A percentile compares a stretch with the other conserved stretches of the same genome.
phyloP scores from a whole-genome alignment of 2,113 vertebrate genomes.

The Ptilonorhynchus violaceus region DNA sequence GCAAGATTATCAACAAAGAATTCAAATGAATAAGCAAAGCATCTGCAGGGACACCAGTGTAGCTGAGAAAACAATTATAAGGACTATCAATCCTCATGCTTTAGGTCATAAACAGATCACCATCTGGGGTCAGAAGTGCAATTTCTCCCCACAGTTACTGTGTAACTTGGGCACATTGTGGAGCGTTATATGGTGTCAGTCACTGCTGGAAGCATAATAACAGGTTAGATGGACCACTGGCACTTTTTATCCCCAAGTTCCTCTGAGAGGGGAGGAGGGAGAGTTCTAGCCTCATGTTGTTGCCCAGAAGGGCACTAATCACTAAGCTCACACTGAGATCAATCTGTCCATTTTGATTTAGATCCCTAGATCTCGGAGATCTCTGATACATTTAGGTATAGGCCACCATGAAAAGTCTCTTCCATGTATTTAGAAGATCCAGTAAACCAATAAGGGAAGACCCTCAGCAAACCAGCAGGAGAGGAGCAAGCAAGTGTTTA shows the following conservation, averaged over 20 bases:
- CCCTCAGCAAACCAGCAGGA: background rate
- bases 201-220: conserved; percentile 57
- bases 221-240: conserved; percentile 35
- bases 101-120: conserved; percentile 68
- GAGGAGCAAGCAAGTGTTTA: background rate
- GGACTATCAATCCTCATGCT: conserved; percentile 64
- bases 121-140: conserved; percentile 67
- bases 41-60: conserved; percentile 24
- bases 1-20: conserved; percentile 46
- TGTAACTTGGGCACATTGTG: conserved; percentile 51
- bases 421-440: background rate
- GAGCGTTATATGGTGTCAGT: background rate
- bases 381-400: background rate
- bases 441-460: background rate
- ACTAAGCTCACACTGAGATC: background rate
- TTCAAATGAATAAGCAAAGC: conserved; percentile 45
- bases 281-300: background rate
- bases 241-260: background rate
- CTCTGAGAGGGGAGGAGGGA: background rate
- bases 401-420: background rate
- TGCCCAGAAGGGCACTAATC: background rate
- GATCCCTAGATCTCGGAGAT: background rate
- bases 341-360: background rate
- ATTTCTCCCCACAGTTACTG: conserved; percentile 39
- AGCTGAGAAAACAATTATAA: conserved; percentile 70